Conservation (phyloP, 1,140 invertebrate species). For the Drosophila triauraria region DNA sequence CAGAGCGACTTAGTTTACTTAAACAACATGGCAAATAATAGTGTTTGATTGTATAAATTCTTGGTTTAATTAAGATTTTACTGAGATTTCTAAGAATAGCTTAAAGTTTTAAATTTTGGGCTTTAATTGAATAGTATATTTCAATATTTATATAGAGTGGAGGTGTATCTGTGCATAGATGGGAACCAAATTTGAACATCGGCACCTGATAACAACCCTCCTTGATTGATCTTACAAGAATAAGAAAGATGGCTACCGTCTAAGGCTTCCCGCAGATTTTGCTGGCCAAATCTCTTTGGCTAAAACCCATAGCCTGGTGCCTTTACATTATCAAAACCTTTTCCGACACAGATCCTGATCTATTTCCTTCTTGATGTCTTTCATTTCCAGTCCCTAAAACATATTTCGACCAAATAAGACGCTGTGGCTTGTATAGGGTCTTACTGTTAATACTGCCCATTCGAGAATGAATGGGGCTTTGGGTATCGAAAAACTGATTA, state of each 20-base stretch:
- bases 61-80: no score
- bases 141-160: no score
- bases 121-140: no score
- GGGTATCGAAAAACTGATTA: constrained; percentile 37
- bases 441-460: neutral
- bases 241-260: no score
- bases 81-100: no score
- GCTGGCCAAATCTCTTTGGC: constrained; percentile 74
- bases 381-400: neutral
- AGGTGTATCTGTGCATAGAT: neutral
- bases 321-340: constrained; percentile 94
- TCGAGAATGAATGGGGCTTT: neutral
- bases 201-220: neutral
- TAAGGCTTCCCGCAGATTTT: neutral
- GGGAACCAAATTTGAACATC: neutral
- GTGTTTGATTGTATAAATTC: neutral
- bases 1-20: constrained; percentile 67
- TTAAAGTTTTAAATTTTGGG: no score
- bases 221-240: neutral
- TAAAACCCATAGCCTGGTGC: constrained; percentile 28
- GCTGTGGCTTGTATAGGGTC: no score
- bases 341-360: constrained; percentile 11
- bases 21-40: neutral
- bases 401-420: neutral
- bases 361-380: constrained; percentile 3